A percentile compares a stretch with the other conserved stretches of the same genome.
phyloP scores from a whole-genome alignment of 2,888 invertebrate genomes.

The Tanaodytes sp. region DNA sequence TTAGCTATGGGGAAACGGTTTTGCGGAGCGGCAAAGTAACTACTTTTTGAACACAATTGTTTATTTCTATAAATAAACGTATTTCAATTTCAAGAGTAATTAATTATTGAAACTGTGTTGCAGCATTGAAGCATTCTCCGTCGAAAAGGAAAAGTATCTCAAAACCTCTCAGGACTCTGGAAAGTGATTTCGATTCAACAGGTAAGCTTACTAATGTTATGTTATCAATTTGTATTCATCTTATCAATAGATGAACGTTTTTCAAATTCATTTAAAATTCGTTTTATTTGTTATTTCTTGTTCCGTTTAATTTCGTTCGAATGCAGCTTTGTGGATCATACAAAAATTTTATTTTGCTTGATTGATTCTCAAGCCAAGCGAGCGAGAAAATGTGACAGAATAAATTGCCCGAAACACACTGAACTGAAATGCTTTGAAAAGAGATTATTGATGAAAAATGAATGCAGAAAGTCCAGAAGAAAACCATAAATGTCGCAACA shows the following conservation, averaged over 20 bases:
- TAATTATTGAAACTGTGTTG: conserved; percentile 17
- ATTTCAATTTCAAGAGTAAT: not conserved
- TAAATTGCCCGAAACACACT: conserved; percentile 17
- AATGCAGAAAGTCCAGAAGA: too few relatives aligned
- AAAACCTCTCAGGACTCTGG: conserved; percentile 30
- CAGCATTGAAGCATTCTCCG: conserved; percentile 45
- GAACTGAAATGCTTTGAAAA: conserved; percentile 2
- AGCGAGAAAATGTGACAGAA: conserved; percentile 31
- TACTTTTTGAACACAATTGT: too few relatives aligned
- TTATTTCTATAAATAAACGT: not conserved
- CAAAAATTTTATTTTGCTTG: conserved; percentile 34
- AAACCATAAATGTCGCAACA: too few relatives aligned
- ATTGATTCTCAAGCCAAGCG: conserved; percentile 42
- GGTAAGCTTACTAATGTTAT: conserved; percentile 8
- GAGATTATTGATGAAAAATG: too few relatives aligned
- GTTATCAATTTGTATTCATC: too few relatives aligned
- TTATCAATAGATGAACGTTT: too few relatives aligned
- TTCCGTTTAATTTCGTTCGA: conserved; percentile 5
- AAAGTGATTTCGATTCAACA: conserved; percentile 42
- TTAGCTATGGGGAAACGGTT: conserved; percentile 74
- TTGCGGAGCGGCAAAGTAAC: conserved; percentile 53
- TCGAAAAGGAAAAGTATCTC: conserved; percentile 44
- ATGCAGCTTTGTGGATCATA: conserved; percentile 30
- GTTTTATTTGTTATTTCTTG: conserved; percentile 8
- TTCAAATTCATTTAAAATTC: not conserved